Evolutionary conservation across 2,797 vertebrate species (phyloP), one percentile per base, ranked within the genome.

Genomic region (Premnoplex brunnescens): DNA sequence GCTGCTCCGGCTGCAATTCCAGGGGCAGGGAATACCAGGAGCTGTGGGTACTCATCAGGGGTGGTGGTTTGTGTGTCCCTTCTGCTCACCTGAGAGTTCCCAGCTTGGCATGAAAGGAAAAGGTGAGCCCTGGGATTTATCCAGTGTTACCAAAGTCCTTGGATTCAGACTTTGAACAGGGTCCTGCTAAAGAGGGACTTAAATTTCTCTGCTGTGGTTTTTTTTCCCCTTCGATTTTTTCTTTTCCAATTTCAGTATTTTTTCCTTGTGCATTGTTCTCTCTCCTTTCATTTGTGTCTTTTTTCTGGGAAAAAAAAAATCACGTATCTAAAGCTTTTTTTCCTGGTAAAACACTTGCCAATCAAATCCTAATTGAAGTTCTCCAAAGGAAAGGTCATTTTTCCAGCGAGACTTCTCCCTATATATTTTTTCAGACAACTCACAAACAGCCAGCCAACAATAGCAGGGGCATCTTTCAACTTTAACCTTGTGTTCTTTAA

Each of bases 401-500:
- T 60, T 85, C 20, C 55, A 79, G 60, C 14, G 10, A 85, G 14
- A 54, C 41, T 85, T 94, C 15, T 64, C 46, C 36, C 30, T 49
- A 32, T 64, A 62, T 76, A 28, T 52, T 5, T 87, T 85, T 89
- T 89, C 88, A 92, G 91, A 86, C 80, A 73, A 19, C 54, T 90
- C 79, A 4, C 84, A 26, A 67, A 22, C 18, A 67, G 23, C 22
- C 62, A 43, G 86, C 94, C 88, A 92, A 94, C 78, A 93, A 91
- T 64, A 96, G 96, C 88, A 80, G 77, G 74, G 95, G 93, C 85
- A 88, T 91, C 86, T 88, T 43, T 86, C 75, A 95, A 68, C 88
- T 94, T 93, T 91, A 93, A 92, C 82, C 85, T 93, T 94, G 34
- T 95, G 74, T 95, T 91, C 79, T 63, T 91, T 60, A 77, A 73